These are phyloP conservation scores for Pterostichus madidus DNA, from an alignment of 2,888 invertebrate species.

Conservation along the genomic window DNA sequence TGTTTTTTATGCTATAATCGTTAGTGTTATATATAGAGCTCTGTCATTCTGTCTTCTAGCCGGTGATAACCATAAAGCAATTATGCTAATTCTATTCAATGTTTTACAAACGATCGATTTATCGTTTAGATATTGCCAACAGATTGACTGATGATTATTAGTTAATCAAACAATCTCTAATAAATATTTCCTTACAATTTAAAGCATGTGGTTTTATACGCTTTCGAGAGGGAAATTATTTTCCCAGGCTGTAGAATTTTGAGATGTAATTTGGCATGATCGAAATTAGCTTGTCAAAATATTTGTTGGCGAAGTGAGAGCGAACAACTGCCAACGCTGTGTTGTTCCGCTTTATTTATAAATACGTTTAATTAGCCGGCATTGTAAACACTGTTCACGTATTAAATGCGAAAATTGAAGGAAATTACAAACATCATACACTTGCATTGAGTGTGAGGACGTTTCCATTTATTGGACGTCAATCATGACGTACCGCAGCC, in stretches of 20 bases:
- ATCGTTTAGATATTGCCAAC: constrained; percentile 29
- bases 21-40: constrained; percentile 5
- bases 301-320: constrained; percentile 14
- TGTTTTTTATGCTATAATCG: constrained; percentile 21
- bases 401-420: constrained; percentile 57
- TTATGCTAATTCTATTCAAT: constrained; percentile 48
- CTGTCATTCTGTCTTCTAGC: constrained; percentile 3
- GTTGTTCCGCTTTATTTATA: constrained; percentile 28
- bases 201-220: no score
- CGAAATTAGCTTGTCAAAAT: constrained; percentile 42
- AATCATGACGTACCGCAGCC: constrained; percentile 12
- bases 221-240: neutral
- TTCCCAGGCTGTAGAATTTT: constrained; percentile 1
- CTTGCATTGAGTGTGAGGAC: constrained; percentile 46
- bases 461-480: constrained; percentile 57
- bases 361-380: constrained; percentile 52
- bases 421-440: constrained; percentile 56
- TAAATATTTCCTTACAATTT: neutral
- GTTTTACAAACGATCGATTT: constrained; percentile 40
- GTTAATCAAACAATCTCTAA: neutral
- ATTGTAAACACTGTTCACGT: constrained; percentile 59
- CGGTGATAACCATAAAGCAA: constrained; percentile 39
- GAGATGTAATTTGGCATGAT: constrained; percentile 36
- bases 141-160: constrained; percentile 23
- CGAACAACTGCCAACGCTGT: neutral